Base-by-base conservation (phyloP, 1,140 invertebrate genomes). In the Oedothorax gibbosus region DNA sequence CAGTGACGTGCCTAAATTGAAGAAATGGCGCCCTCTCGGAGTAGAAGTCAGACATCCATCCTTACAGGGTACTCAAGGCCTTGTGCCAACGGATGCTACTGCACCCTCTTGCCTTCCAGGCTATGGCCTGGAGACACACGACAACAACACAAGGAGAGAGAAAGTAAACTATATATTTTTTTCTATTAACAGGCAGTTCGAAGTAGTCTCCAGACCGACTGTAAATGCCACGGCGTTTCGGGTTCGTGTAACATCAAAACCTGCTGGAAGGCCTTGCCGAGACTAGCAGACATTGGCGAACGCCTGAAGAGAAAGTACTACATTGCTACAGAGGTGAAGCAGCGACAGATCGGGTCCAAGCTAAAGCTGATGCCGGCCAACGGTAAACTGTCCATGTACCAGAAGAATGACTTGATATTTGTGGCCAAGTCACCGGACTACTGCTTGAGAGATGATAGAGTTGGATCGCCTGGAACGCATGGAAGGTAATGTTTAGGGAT, bases 151-250 rank as follows among this genome's bases (percentile, higher is more conserved):
- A 60, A 60, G 3, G 0, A 60, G 0, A 60, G 5, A 60, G 5
- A 60, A 60, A 60, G 12, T 14, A 21, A 66, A 20, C 21, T 12
- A 21, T 18, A 66, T 18, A 0, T 9, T 12, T 49, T n/a, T 66
- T 21, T 66, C 8, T 57, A 10, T 57, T 75, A 57, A n/a, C 35
- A 86, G 86, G 81, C 65, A 35, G 57, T 86, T 18, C 65, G 86
- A 5, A 79, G 73, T 18, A 86, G 81, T 56, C 51, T 85, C 2
- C 66, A 66, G 21, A 81, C 72, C 7, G 78, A 86, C 15, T 99
- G 97, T 92, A 98, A 98, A 90, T 99, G 97, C 89, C 97, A 98
- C 89, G 97, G 97, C 9, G 97, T 98, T 90, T 97, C 96, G 0
- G 97, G 97, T 0, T 97, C 96, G 2, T 98, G 97, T 90, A 97